Conservation (phyloP, 2,113 vertebrate species). For the Rhinoderma darwinii region DNA sequence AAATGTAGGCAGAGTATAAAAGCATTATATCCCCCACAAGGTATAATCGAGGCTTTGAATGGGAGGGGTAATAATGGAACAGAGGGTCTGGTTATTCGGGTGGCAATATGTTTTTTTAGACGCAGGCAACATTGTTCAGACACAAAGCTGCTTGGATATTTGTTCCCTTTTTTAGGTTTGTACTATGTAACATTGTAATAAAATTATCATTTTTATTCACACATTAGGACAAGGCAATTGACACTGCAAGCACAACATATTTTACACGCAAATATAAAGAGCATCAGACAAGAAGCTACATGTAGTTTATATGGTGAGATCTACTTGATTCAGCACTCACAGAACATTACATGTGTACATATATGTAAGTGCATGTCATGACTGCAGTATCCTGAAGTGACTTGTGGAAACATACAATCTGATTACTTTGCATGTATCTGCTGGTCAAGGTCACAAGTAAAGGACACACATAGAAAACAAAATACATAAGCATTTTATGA, state of each 20-base stretch:
- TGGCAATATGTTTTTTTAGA: conserved; percentile 63
- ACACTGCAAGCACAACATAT: conserved; percentile 67
- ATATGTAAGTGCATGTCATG: conserved; percentile 48
- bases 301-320: conserved; percentile 55
- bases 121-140: conserved; percentile 61
- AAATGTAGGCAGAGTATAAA: conserved; percentile 73
- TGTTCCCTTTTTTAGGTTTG: conserved; percentile 62
- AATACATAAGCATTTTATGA: conserved; percentile 64
- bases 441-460: conserved; percentile 66
- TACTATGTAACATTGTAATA: conserved; percentile 63
- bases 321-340: conserved; percentile 65
- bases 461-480: conserved; percentile 60
- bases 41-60: conserved; percentile 68
- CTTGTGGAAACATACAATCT: conserved; percentile 35
- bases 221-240: conserved; percentile 61
- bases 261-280: conserved; percentile 70
- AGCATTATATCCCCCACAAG: conserved; percentile 68
- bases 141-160: conserved; percentile 63
- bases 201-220: conserved; percentile 64
- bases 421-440: conserved; percentile 63
- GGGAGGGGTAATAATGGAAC: conserved; percentile 57
- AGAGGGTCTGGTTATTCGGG: conserved; percentile 52
- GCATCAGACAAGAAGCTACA: conserved; percentile 57
- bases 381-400: conserved; percentile 56
- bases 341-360: conserved; percentile 61